phyloP scores from a whole-genome alignment of 2,888 invertebrate species.

The Lutraria lutraria region DNA sequence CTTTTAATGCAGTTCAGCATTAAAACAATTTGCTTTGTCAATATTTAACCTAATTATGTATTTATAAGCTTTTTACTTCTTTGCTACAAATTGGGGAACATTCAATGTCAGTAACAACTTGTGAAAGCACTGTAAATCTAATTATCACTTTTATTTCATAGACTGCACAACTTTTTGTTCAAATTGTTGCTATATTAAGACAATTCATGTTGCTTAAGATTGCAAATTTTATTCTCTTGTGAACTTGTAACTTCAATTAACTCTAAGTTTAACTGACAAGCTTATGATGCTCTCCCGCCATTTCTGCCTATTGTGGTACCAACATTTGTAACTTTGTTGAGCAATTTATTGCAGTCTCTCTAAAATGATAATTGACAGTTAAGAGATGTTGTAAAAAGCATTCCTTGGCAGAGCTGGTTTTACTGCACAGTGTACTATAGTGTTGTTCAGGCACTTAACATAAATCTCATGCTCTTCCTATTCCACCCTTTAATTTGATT shows the following conservation, averaged over 20 bases:
- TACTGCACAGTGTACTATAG: neutral
- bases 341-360: neutral
- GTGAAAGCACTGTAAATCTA: conserved; percentile 7
- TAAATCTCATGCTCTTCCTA: neutral
- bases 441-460: neutral
- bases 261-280: neutral
- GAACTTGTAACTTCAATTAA: neutral
- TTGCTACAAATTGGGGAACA: no score
- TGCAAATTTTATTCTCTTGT: conserved; percentile 6
- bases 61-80: no score
- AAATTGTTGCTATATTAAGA: neutral
- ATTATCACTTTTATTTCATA: neutral
- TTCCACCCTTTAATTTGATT: neutral
- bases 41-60: no score
- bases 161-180: neutral
- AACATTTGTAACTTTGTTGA: neutral
- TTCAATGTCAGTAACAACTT: neutral
- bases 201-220: neutral
- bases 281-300: neutral
- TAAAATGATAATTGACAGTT: neutral
- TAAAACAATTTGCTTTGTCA: no score
- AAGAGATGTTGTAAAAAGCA: neutral
- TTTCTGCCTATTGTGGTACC: neutral
- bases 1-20: no score
- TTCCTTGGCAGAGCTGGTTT: neutral